Base-by-base conservation (phyloP, 1,140 invertebrate genomes). In the Halotydeus destructor region DNA sequence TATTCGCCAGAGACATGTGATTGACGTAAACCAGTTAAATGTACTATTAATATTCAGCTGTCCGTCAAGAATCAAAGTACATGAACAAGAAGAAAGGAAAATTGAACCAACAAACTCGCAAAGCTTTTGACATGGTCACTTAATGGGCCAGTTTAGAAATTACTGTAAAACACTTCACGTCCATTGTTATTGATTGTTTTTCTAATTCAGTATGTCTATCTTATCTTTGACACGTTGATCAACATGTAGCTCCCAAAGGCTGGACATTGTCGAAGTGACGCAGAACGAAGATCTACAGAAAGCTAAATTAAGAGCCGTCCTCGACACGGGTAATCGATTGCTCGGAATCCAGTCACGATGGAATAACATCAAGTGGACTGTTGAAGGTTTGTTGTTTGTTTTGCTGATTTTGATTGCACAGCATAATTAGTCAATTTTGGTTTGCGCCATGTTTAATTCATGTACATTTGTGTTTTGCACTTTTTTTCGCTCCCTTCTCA, bases 241-340 rank as follows among this genome's bases (percentile, higher is more conserved):
- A n/a, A n/a, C n/a, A n/a, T n/a, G n/a, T 74, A 31, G 72, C 78
- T 41, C 41, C 8, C 41, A 43, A 26, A 85, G 88, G 61, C 63
- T 98, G 19, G 86, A 97, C 64, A 85, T 96, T 1, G 84, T 86
- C 3, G 93, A 99, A 69, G 91, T 99, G 2, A 96, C 89, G 2
- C 91, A 97, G 58, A 93, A 85, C 12, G 89, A 97, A 62, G 86
- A 94, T 62, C 88, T 88, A 0, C 93, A 99, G 60, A 76, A 82
- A 49, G 83, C 94, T 56, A 98, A 98, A 59, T 61, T 97, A 11
- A 67, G 74, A 41, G 74, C 88, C 36, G 85, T 98, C 28, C 61
- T 98, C 18, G 74, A 75, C 45, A 72, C 76, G 23, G 75, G 82
- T 1, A 89, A 89, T 61, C 72, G 71, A 51, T 68, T 73, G 35